Evolutionary conservation across 53 echinoderm and acorn worm species (phyloP), one percentile per base, ranked within the genome.

Genomic region (Crossaster papposus): DNA sequence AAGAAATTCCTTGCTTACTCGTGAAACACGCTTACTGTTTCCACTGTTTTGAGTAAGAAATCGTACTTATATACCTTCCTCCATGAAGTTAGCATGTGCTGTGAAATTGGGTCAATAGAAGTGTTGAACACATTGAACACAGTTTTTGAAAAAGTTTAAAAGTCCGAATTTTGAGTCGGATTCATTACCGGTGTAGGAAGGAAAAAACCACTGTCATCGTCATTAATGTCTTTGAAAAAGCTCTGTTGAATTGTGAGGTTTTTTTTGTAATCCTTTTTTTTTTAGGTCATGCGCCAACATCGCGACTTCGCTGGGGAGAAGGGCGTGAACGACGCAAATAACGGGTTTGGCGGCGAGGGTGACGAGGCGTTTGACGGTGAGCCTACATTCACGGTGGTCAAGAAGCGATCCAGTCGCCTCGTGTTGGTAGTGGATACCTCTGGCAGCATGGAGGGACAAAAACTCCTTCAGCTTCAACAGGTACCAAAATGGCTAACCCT

Each of bases 371-470:
- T 30, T 70, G 82, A 30, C 6, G 54, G 68, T 8, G n/a, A 32
- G 63, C 93, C 93, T 50, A 37, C 11, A 30, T 93, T 93, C 31
- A 90, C 71, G 14, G 33, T 90, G 5, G 90, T 93, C 8, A 90
- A 87, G 74, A 90, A 82, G 31, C 23, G 10, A 26, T 32, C 63
- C 2, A 88, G 72, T 30, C 85, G 90, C 20, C 30, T 86, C 13
- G 97, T 97, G 2, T 71, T 97, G 14, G 97, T 97, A 2, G 84
- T 97, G 20, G 97, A 97, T 54, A 85, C 74, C 38, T 97, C 97
- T 1, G 97, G 95, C 2, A 97, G 97, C 58, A 97, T 97, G 97
- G 83, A 92, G 34, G 95, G 93, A 4, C 91, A 97, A 52, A 32
- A 92, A 65, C 36, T 96, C 7, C 72, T 74, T 15, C 91, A 92